Evolutionary conservation across 2,797 vertebrate genomes (phyloP).

Genomic region (Sebastes vulpes): DNA sequence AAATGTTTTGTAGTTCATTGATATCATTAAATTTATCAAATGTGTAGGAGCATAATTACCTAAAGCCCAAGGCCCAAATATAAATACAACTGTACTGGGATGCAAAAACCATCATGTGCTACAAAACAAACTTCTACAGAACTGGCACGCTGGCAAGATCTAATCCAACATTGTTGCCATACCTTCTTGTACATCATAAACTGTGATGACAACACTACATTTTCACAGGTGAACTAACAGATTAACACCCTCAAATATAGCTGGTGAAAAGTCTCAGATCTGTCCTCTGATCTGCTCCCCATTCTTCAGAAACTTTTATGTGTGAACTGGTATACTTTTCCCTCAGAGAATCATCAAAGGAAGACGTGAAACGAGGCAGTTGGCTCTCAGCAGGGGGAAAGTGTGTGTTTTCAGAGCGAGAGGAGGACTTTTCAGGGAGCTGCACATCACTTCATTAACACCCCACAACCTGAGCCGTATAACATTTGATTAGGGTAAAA

Average conservation of each 20-base stretch:
- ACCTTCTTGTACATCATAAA: neutral
- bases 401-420: neutral
- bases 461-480: neutral
- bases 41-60: neutral
- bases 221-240: neutral
- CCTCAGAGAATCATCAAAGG: conserved; percentile 59
- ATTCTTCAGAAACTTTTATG: conserved; percentile 43
- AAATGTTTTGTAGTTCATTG: neutral
- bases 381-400: neutral
- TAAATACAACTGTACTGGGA: neutral
- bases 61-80: neutral
- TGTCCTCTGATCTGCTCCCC: neutral
- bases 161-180: neutral
- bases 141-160: neutral
- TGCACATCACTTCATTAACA: conserved; percentile 41
- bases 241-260: conserved; percentile 18
- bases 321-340: conserved; percentile 6
- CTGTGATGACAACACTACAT: neutral
- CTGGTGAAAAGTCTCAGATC: conserved; percentile 38
- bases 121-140: neutral
- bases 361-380: neutral
- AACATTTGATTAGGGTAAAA: conserved; percentile 22
- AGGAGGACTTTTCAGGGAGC: neutral
- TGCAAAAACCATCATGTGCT: neutral
- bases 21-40: neutral